These are phyloP conservation scores for Tupaia tana DNA, from an alignment of 2,113 vertebrate genomes.

Conservation along the genomic window DNA sequence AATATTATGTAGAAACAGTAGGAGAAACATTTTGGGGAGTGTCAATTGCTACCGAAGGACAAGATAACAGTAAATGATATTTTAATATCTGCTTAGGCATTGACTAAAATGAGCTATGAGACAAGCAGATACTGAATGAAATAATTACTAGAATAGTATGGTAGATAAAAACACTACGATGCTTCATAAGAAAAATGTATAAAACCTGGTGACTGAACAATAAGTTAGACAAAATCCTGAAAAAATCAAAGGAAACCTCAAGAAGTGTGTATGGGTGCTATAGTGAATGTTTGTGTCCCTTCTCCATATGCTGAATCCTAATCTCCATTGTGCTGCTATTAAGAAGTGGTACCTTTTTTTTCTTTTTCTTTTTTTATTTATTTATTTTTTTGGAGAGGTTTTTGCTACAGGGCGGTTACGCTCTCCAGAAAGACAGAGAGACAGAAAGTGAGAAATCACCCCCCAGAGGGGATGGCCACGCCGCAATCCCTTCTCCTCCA, in stretches of 20 bases:
- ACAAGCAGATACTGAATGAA: background rate
- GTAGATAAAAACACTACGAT: background rate
- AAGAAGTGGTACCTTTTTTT: background rate
- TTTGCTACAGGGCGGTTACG: no score
- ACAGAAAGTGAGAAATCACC: no score
- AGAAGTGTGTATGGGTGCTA: background rate
- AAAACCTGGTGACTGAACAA: background rate
- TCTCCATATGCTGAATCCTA: background rate
- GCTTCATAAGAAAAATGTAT: background rate
- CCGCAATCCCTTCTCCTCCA: no score
- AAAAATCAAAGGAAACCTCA: constrained; percentile 1
- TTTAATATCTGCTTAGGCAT: background rate
- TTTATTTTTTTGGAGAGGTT: no score
- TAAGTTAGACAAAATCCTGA: background rate
- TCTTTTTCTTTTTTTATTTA: no score
- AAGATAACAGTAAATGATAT: background rate
- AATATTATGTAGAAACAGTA: background rate
- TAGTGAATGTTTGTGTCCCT: background rate
- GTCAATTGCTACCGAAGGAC: background rate
- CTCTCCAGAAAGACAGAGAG: no score
- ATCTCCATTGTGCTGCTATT: background rate
- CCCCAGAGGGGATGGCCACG: no score
- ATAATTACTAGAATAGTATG: background rate
- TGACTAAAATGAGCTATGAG: background rate
- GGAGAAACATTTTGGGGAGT: background rate